A percentile compares a stretch with the other conserved stretches of the same genome.
Conservation (phyloP, 2,888 invertebrate genomes). For the Argyra leucocephala region DNA sequence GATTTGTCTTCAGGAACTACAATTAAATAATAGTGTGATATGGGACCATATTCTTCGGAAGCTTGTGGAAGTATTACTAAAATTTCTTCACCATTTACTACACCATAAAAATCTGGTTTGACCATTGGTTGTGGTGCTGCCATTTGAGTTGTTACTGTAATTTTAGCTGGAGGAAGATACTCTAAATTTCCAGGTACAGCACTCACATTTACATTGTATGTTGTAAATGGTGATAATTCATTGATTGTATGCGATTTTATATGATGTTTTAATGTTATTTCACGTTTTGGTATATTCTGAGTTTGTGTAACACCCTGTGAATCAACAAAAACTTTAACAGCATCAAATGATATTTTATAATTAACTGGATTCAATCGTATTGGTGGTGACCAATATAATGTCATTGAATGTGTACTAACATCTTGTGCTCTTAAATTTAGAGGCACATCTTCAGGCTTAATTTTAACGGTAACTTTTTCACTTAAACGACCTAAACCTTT, state of each 20-base stretch:
- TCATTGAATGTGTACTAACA: slow-evolving; percentile 89
- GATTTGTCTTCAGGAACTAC: slow-evolving; percentile 86
- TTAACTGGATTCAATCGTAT: slow-evolving; percentile 78
- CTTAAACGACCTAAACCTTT: slow-evolving; percentile 76
- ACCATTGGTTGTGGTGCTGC: slow-evolving; percentile 94
- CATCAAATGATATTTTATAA: slow-evolving; percentile 85
- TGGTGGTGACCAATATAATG: slow-evolving; percentile 81
- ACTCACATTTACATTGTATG: slow-evolving; percentile 87
- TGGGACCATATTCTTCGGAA: slow-evolving; percentile 95
- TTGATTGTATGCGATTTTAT: slow-evolving; percentile 68
- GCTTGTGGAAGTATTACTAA: slow-evolving; percentile 91
- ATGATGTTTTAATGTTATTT: slow-evolving; percentile 62
- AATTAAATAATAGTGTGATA: slow-evolving; percentile 91
- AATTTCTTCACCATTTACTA: slow-evolving; percentile 75
- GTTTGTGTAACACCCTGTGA: slow-evolving; percentile 87
- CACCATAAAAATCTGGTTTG: slow-evolving; percentile 86
- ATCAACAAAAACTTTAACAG: slow-evolving; percentile 87
- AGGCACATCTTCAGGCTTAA: slow-evolving; percentile 88
- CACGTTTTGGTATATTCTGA: slow-evolving; percentile 64
- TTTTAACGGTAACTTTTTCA: slow-evolving; percentile 79
- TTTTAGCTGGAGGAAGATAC: slow-evolving; percentile 83
- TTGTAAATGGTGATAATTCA: slow-evolving; percentile 85
- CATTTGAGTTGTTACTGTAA: slow-evolving; percentile 92
- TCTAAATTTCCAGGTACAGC: slow-evolving; percentile 75
- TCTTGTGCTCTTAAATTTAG: slow-evolving; percentile 78